phyloP scores from a whole-genome alignment of 2,113 vertebrate species.

The Acanthochromis polyacanthus region DNA sequence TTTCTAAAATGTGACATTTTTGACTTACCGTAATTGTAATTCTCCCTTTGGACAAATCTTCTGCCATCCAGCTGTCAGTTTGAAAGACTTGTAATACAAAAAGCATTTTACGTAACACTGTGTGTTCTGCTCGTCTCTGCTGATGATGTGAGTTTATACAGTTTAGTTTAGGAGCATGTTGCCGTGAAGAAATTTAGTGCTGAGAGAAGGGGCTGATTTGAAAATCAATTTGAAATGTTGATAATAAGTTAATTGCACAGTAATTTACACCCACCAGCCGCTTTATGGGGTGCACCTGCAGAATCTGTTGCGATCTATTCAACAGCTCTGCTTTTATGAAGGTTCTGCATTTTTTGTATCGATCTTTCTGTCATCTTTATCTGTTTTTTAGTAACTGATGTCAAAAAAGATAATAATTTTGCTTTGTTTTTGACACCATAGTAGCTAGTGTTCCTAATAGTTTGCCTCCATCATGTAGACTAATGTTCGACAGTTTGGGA shows the following conservation, averaged over 20 bases:
- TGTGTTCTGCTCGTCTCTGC: constrained; percentile 58
- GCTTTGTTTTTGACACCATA: no score
- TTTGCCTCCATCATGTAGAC: no score
- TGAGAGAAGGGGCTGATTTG: no score
- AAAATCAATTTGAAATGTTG: background rate
- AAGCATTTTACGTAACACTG: constrained; percentile 74
- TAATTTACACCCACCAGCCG: background rate
- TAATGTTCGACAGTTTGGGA: no score
- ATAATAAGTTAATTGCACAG: background rate
- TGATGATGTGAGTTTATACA: constrained; percentile 9
- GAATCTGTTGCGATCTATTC: no score
- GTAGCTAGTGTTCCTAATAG: no score
- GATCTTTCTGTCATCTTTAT: no score
- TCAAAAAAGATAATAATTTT: no score
- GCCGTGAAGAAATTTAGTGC: background rate
- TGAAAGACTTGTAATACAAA: constrained; percentile 82
- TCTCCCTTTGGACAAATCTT: constrained; percentile 69
- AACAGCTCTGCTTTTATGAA: no score
- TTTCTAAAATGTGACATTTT: constrained; percentile 76
- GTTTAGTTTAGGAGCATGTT: constrained; percentile 12
- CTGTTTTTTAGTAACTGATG: no score
- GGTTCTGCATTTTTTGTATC: no score
- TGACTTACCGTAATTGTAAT: constrained; percentile 71
- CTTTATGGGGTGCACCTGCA: no score
- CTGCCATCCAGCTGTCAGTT: constrained; percentile 75